Evolutionary conservation across 2,888 invertebrate genomes (phyloP), one percentile per base, ranked within the genome.

Genomic region (Imbricaverruca yamaguchii): DNA sequence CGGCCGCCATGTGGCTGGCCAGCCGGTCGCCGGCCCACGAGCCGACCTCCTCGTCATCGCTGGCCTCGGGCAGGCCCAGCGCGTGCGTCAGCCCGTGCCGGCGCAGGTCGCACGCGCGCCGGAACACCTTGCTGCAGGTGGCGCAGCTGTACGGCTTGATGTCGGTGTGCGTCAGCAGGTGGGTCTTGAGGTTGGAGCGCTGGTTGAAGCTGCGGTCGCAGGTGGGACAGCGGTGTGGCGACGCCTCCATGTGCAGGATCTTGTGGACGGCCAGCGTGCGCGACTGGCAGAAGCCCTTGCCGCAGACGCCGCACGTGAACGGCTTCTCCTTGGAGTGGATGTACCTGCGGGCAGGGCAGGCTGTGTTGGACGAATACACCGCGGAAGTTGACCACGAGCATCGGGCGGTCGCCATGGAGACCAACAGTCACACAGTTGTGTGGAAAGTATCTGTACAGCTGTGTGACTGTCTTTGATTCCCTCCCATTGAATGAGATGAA

Each of bases 251-350:
- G 87, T 96, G 96, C 63, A 96, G 91, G 84, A 96, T 95, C 87
- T 94, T 94, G 90, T 98, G 97, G 8, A 97, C 97, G 12, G 97
- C 96, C 85, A 98, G 89, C 0, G 98, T 98, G 83, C 98, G 90
- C 81, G 95, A 94, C 87, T 98, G 98, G 86, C 98, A 98, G 89
- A 98, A 98, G 9, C 98, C 97, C 89, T 98, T 98, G 84, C 96
- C 96, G 87, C 98, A 98, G 88, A 96, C 94, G 81, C 92, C 92
- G 88, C 97, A 98, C 88, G 96, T 97, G 89, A 97, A 98, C 0
- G 98, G 97, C 87, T 98, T 98, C 88, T 97, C 97, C 88, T 97
- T 97, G 83, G 95, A 95, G 89, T 98, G 97, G 86, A 97, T 98
- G 88, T 96, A 98, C 89, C 97, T 97, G 67, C 53, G 55, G 56